These are phyloP conservation scores for Macrochelys suwanniensis DNA, from an alignment of 2,797 vertebrate species.

Conservation along the genomic window DNA sequence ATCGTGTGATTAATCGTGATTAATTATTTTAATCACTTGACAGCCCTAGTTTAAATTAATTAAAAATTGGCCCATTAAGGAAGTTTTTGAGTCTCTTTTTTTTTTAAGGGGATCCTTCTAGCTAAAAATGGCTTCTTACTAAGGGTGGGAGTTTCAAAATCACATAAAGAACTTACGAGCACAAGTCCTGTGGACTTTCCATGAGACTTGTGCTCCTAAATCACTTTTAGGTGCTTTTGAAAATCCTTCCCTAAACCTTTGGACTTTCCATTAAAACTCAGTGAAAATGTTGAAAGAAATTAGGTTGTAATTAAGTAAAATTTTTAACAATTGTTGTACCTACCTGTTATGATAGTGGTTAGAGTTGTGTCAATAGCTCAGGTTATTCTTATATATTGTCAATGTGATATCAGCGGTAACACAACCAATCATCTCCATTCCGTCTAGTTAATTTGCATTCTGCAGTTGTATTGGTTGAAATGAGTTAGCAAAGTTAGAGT, in stretches of 20 bases:
- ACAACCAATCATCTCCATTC: background rate
- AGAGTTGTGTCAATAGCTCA: background rate
- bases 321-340: background rate
- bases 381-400: background rate
- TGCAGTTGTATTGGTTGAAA: background rate
- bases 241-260: background rate
- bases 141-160: background rate
- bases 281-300: background rate
- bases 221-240: conserved; percentile 1
- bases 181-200: background rate
- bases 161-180: background rate
- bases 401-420: background rate
- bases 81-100: conserved; percentile 31
- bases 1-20: too few species aligned
- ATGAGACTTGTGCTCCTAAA: background rate
- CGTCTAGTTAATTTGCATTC: background rate
- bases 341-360: background rate
- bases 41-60: background rate
- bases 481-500: background rate
- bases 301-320: background rate
- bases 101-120: background rate
- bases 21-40: too few species aligned
- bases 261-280: background rate
- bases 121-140: conserved; percentile 34
- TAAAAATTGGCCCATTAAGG: conserved; percentile 2